Base-by-base conservation (phyloP, 37 sponge, comb jelly and placozoan genomes). In the Mnemiopsis leidyi region DNA sequence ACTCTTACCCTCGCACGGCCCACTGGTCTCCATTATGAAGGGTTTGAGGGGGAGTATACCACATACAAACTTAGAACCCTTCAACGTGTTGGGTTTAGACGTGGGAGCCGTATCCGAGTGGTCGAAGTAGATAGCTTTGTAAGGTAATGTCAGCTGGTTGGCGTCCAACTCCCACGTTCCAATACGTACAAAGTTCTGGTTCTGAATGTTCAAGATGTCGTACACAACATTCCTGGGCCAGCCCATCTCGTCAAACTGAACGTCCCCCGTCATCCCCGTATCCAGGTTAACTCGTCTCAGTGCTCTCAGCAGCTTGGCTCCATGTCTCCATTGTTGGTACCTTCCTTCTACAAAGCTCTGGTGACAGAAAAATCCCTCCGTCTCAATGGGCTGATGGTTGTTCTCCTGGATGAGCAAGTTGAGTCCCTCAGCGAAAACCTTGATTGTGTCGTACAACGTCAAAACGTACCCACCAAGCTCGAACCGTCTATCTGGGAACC, bases 211-310 rank as follows among this genome's bases (percentile, higher is more conserved):
- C 75, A 71, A 29, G 20, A 71, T 18, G n/a, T 71, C 75, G 75
- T 71, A 71, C 3, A 71, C 30, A 71, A 71, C 30, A 25, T 71
- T 71, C 75, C 75, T 71, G 21, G 75, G 75, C 75, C 75, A 71
- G 75, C 75, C 30, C 30, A 29, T 28, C n/a, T 71, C n/a, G 30
- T n/a, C 30, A 28, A 71, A 71, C 30, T 71, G 75, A 25, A 71
- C 20, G 30, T 71, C n/a, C n/a, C 75, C 75, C 3, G 75, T 71
- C 25, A 71, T 28, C 3, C 75, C 75, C 3, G 30, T 28, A 5
- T 29, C 25, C 20, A 71, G 75, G 30, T 71, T 25, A 71, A 71
- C 75, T 7, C 30, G 25, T 28, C 5, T 29, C 3, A 71, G 75
- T n/a, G 75, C 75, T 23, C 30, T 25, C 75, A 71, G n/a, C n/a